Conservation (phyloP, 2,888 invertebrate species). For the Ophraella communa region DNA sequence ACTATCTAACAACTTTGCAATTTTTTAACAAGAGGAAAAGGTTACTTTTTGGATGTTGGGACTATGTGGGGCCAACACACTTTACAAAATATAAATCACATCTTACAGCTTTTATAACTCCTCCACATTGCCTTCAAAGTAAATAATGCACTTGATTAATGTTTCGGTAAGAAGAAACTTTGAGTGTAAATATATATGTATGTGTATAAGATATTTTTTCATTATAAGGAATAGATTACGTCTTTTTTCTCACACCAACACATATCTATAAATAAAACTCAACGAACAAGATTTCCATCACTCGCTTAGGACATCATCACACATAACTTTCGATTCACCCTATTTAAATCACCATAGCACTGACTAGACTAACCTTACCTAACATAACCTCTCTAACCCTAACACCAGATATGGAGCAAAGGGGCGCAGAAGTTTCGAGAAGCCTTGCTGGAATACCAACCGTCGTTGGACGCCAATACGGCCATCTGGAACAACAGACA, state of each 20-base stretch:
- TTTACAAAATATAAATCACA: no score
- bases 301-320: slow-evolving; percentile 32
- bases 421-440: slow-evolving; percentile 85
- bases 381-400: slow-evolving; percentile 61
- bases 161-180: no score
- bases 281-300: slow-evolving; percentile 34
- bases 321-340: slow-evolving; percentile 42
- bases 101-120: no score
- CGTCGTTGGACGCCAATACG: slow-evolving; percentile 71
- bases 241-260: slow-evolving; percentile 32
- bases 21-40: background rate
- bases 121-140: no score
- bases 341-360: slow-evolving; percentile 30
- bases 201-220: background rate
- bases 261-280: slow-evolving; percentile 27
- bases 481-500: slow-evolving; percentile 56
- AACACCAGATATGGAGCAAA: slow-evolving; percentile 82
- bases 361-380: slow-evolving; percentile 56
- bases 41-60: no score
- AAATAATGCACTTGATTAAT: no score
- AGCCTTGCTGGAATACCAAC: slow-evolving; percentile 81
- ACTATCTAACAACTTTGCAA: background rate
- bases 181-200: background rate
- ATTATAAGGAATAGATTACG: slow-evolving; percentile 35
- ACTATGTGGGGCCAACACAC: no score